Percentiles rank a stretch among this genome's conserved stretches.
phyloP scores from a whole-genome alignment of 1,140 invertebrate species.

The Chironomus striatipennis region DNA sequence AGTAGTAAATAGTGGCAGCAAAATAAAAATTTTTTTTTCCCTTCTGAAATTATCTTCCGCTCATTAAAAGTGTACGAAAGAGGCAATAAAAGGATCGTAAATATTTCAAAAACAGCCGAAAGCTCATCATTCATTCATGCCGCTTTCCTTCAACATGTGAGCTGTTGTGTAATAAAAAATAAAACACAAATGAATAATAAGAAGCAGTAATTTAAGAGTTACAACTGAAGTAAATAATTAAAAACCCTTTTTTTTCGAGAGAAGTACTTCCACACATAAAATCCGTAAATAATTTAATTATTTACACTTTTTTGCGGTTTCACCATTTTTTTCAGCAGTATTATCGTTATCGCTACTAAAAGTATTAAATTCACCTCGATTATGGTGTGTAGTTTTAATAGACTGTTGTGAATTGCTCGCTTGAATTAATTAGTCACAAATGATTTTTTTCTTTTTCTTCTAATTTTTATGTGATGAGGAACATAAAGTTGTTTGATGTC shows the following conservation, averaged over 20 bases:
- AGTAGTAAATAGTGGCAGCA: no score
- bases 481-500: no score
- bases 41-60: no score
- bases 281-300: conserved; percentile 3
- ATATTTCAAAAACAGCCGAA: not conserved
- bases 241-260: not conserved
- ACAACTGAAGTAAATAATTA: not conserved
- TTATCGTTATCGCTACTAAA: not conserved
- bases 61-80: not conserved
- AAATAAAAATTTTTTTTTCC: no score
- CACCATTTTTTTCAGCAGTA: not conserved
- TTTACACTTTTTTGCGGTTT: not conserved
- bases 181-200: no score
- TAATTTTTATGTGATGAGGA: no score
- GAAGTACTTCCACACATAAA: not conserved
- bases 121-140: not conserved
- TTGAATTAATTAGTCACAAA: not conserved
- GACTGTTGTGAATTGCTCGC: not conserved
- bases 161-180: not conserved
- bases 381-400: not conserved
- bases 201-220: not conserved
- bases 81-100: conserved; percentile 1
- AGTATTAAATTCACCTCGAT: not conserved
- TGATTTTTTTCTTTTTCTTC: not conserved
- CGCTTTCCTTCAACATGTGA: not conserved